Evolutionary conservation across 2,797 vertebrate genomes (phyloP).

Genomic region (Tadarida brasiliensis): DNA sequence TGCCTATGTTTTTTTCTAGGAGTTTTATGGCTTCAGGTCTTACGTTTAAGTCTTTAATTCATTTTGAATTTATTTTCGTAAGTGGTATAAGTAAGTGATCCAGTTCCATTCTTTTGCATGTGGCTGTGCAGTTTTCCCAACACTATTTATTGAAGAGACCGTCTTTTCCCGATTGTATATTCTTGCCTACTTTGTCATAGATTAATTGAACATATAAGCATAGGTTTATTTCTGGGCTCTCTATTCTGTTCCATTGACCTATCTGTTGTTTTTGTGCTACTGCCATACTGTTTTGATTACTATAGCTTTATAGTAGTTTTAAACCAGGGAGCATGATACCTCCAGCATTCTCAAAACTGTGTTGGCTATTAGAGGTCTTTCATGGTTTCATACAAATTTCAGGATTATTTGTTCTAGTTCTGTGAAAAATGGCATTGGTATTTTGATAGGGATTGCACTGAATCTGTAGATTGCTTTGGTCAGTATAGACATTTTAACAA

Average conservation of each 20-base stretch:
- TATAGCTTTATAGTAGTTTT: neutral
- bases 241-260: neutral
- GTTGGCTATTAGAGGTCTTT: neutral
- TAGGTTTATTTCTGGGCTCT: neutral
- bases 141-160: neutral
- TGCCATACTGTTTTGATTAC: neutral
- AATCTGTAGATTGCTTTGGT: neutral
- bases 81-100: neutral
- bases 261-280: neutral
- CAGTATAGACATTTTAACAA: neutral
- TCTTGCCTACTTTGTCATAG: neutral
- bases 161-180: neutral
- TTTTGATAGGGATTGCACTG: neutral
- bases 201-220: too few relatives aligned
- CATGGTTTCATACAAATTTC: neutral
- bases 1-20: neutral
- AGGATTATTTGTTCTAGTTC: neutral
- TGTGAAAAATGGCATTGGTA: too few relatives aligned
- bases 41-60: neutral
- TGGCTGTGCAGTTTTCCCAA: neutral
- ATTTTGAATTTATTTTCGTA: neutral
- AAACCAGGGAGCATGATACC: neutral
- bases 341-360: neutral
- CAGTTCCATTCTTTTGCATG: neutral
- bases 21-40: neutral